These are phyloP conservation scores for Pandion haliaetus DNA, from an alignment of 2,113 vertebrate species.

Conservation along the genomic window DNA sequence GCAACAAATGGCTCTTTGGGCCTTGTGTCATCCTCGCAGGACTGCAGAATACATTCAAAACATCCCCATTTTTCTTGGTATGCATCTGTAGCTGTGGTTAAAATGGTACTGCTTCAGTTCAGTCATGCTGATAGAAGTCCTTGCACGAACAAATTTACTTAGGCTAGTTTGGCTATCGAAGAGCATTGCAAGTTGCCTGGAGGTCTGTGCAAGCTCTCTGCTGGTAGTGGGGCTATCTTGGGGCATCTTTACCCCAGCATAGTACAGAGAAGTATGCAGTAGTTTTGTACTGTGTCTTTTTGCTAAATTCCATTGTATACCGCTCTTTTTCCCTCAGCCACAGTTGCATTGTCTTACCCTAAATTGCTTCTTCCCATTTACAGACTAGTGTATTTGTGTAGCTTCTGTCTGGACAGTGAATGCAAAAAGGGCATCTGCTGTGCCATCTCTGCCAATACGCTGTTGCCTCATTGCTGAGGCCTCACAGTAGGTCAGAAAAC, in stretches of 20 bases:
- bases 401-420: not conserved
- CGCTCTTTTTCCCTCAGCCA: not conserved
- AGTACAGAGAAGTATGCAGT: not conserved
- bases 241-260: not conserved
- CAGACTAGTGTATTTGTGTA: not conserved
- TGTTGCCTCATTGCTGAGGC: not conserved
- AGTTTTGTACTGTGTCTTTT: not conserved
- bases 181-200: not conserved
- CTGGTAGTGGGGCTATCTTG: not conserved
- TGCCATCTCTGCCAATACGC: not conserved
- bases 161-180: not conserved
- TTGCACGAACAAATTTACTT: not conserved
- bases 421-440: not conserved
- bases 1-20: not conserved
- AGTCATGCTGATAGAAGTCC: not conserved
- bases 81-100: not conserved
- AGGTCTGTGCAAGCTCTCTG: not conserved
- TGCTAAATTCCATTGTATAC: not conserved
- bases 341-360: not conserved
- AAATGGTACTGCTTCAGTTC: not conserved
- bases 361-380: not conserved
- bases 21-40: not conserved
- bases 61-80: not conserved
- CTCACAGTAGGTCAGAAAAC: not conserved
- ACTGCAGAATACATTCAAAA: not conserved